Conservation (phyloP, 1,140 invertebrate genomes). For the Heliconius eleuchia region DNA sequence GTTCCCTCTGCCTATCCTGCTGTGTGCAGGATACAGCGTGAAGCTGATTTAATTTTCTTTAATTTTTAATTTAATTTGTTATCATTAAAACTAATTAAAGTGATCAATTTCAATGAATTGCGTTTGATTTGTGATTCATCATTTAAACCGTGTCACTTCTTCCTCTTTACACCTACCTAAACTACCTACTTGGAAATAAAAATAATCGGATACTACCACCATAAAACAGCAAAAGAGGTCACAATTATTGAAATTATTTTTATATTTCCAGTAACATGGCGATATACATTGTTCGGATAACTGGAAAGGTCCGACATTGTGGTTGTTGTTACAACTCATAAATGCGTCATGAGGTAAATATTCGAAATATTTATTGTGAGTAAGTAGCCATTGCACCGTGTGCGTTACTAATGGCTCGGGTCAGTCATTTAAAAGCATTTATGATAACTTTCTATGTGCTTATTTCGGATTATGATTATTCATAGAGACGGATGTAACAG, state of each 20-base stretch:
- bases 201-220: not conserved
- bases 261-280: not conserved
- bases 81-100: not conserved
- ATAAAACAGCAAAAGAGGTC: not conserved
- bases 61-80: not conserved
- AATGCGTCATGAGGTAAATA: slow-evolving; percentile 38
- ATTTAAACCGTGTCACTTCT: not conserved
- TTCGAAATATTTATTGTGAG: slow-evolving; percentile 35
- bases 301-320: slow-evolving; percentile 29
- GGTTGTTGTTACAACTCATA: not conserved
- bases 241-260: not conserved
- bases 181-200: not conserved
- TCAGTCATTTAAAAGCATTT: slow-evolving; percentile 31
- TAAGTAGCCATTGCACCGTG: slow-evolving; percentile 36
- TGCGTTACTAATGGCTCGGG: slow-evolving; percentile 29
- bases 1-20: too few species aligned
- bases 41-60: too few species aligned
- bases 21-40: too few species aligned
- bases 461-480: not conserved
- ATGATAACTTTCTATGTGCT: slow-evolving; percentile 20
- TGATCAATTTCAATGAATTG: not conserved
- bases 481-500: not conserved
- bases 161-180: too few species aligned
- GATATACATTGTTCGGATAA: slow-evolving; percentile 29
- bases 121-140: not conserved